Conservation (phyloP, 30 jellyfish, hydroid and myxozoan species). For the Cassiopea xamachana region DNA sequence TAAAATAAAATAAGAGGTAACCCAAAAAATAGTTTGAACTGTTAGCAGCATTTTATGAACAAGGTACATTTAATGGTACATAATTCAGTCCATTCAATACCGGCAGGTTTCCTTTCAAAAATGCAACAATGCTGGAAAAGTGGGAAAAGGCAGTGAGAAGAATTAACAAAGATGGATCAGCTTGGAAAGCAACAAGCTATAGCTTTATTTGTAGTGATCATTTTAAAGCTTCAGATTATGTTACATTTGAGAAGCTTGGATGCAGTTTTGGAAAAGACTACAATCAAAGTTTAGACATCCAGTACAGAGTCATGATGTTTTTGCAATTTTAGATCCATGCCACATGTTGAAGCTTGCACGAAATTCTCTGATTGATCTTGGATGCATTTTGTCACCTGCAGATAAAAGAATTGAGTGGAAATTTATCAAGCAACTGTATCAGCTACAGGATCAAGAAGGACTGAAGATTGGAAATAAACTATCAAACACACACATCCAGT, state of each 20-base stretch:
- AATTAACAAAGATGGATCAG: conserved; percentile 39
- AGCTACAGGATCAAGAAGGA: neutral
- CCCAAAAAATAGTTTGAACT: neutral
- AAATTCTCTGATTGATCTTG: conserved; percentile 35
- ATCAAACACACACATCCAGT: neutral
- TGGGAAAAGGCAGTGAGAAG: conserved; percentile 45
- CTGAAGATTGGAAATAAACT: neutral
- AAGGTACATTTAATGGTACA: conserved; percentile 1
- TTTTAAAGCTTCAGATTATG: conserved; percentile 31
- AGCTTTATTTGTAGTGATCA: conserved; percentile 59
- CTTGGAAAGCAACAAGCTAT: conserved; percentile 42
- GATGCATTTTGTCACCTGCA: neutral
- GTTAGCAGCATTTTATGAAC: neutral
- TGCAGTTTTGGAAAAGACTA: conserved; percentile 22
- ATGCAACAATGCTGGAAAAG: conserved; percentile 12
- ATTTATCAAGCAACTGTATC: neutral
- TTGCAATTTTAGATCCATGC: conserved; percentile 43
- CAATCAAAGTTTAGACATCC: conserved; percentile 33
- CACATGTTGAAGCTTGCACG: conserved; percentile 58
- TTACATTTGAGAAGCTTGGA: conserved; percentile 9
- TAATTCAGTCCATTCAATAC: neutral
- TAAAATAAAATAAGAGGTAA: neutral
- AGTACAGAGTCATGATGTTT: conserved; percentile 19
- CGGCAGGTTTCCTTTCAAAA: neutral
- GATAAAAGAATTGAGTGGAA: neutral